These are phyloP conservation scores for Ypsolopha sequella DNA, from an alignment of 2,888 invertebrate species.

Conservation along the genomic window DNA sequence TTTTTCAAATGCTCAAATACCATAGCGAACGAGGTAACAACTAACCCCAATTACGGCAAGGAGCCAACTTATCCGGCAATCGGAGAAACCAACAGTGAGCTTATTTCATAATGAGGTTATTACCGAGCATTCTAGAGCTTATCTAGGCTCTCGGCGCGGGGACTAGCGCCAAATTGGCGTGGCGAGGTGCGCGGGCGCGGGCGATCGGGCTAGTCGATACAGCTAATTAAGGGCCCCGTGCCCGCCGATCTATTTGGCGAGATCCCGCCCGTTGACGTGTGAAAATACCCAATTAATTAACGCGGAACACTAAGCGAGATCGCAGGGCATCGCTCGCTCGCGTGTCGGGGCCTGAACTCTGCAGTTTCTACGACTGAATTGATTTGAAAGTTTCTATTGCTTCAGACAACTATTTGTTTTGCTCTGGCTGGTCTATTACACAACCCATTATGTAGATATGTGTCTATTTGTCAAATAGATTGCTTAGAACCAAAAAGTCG, in stretches of 20 bases:
- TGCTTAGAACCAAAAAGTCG: too few species aligned
- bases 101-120: constrained; percentile 69
- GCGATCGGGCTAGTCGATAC: constrained; percentile 56
- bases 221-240: constrained; percentile 64
- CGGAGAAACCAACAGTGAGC: constrained; percentile 40
- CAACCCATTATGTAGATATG: too few species aligned
- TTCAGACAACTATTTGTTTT: constrained; percentile 11
- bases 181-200: constrained; percentile 56
- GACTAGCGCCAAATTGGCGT: constrained; percentile 66
- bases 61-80: constrained; percentile 32
- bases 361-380: constrained; percentile 16
- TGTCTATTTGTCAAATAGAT: too few species aligned
- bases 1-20: constrained; percentile 5
- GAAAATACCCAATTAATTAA: constrained; percentile 72
- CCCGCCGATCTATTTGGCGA: constrained; percentile 64
- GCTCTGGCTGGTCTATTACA: too few species aligned
- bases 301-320: constrained; percentile 49
- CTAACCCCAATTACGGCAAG: constrained; percentile 12
- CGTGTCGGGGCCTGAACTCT: constrained; percentile 36
- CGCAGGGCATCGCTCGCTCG: constrained; percentile 48
- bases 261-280: constrained; percentile 67
- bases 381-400: constrained; percentile 31
- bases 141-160: constrained; percentile 48
- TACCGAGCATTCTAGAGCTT: constrained; percentile 59
- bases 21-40: background rate